phyloP scores from a whole-genome alignment of 2,797 vertebrate species.

The Uromys caudimaculatus region DNA sequence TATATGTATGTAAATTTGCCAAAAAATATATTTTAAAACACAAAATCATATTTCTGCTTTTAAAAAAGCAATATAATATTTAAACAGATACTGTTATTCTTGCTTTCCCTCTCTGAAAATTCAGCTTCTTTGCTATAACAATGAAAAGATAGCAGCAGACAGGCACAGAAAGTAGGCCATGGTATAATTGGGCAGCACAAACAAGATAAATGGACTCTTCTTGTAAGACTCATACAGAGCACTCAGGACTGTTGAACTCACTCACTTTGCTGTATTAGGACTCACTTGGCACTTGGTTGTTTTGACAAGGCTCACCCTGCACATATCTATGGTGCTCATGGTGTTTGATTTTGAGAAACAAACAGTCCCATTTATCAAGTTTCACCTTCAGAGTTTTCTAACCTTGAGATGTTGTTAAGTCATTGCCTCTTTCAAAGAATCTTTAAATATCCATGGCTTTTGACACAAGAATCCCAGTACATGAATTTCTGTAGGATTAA shows the following conservation, averaged over 20 bases:
- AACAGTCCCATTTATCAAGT: conserved; percentile 16
- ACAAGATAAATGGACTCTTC: conserved; percentile 15
- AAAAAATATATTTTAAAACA: neutral
- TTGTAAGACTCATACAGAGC: neutral
- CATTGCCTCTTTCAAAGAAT: neutral
- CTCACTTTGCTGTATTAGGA: conserved; percentile 4
- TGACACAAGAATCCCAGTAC: conserved; percentile 21
- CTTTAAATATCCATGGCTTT: conserved; percentile 3
- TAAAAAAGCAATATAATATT: neutral
- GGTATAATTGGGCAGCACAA: conserved; percentile 24
- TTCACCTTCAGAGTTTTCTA: conserved; percentile 16
- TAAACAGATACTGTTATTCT: neutral
- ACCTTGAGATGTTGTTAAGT: neutral
- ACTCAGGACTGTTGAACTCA: neutral
- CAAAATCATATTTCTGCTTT: neutral
- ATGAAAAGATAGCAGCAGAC: neutral
- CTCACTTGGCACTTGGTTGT: neutral
- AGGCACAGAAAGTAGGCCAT: conserved; percentile 2
- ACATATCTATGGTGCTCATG: neutral
- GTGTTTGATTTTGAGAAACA: neutral
- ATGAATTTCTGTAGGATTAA: conserved; percentile 10
- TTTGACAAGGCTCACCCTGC: conserved; percentile 51
- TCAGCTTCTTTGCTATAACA: conserved; percentile 7
- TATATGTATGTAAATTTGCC: neutral
- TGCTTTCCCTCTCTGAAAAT: neutral